These are phyloP conservation scores for Eclectus roratus DNA, from an alignment of 2,113 vertebrate genomes.

Conservation along the genomic window DNA sequence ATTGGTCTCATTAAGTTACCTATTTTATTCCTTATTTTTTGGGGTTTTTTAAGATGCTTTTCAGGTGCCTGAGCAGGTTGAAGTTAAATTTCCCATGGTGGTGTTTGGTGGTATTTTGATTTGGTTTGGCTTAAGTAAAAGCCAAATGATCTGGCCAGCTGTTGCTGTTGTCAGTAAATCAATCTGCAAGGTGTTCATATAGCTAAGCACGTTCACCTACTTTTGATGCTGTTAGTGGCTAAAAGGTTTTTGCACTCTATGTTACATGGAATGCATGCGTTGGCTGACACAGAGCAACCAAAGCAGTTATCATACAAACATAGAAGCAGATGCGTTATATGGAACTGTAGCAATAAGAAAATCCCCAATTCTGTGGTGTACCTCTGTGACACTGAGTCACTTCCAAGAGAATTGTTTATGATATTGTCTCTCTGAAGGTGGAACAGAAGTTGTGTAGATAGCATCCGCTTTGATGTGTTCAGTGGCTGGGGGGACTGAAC, in stretches of 20 bases:
- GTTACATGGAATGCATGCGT: background rate
- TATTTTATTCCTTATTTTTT: background rate
- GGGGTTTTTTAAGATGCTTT: background rate
- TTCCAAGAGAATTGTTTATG: background rate
- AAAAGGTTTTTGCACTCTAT: background rate
- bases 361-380: background rate
- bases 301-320: background rate
- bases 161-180: background rate
- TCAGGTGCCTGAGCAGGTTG: background rate
- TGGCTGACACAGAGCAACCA: background rate
- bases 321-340: background rate
- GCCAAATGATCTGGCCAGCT: background rate
- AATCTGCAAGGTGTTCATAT: background rate
- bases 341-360: background rate
- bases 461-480: background rate
- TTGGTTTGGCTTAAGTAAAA: background rate
- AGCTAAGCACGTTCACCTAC: background rate
- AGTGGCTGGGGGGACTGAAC: background rate
- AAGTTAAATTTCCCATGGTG: background rate
- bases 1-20: background rate
- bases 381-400: background rate
- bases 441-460: background rate
- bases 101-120: background rate
- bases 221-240: background rate
- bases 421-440: fast-evolving